Base-by-base conservation (phyloP, 2,797 vertebrate species). In the Lithobates pipiens region DNA sequence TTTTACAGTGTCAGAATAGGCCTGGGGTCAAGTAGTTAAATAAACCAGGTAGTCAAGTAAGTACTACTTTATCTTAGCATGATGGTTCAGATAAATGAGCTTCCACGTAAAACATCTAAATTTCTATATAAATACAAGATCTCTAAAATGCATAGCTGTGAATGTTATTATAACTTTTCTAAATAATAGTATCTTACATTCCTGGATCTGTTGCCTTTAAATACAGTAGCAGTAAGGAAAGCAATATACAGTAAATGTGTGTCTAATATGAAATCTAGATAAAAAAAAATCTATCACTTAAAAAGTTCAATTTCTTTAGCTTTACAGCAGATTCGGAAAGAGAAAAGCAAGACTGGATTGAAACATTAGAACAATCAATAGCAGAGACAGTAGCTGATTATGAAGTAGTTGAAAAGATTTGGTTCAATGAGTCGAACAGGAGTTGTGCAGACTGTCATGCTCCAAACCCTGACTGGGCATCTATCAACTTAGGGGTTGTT, bases 351-450 rank as follows among this genome's bases (percentile, higher is more conserved):
- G 96, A 97, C 90, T 99, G 98, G 98, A 96, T 97, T 91, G 97
- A 98, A 94, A 96, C 95, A 79, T 93, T 99, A 89, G 96, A 97
- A 89, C 97, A 99, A 93, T 97, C 97, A 10, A 98, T 99, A 77
- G 96, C 96, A 11, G 97, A 99, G 93, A 97, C 97, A 44, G 95
- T 99, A 87, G 99, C 96, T 89, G 97, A 99, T 96, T 99, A 99
- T 82, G 98, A 99, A 95, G 98, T 99, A 92, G 97, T 97, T 8
- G 97, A 99, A 94, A 99, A 99, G 96, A 97, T 99, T 93, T 99
- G 98, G 98, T 97, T 97, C 95, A 99, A 98, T 90, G 94, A 97
- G 88, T 96, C 97, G 88, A 99, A 99, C 93, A 92, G 95, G 92
- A 96, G 89, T 93, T 99, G 98, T 29, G 98, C 97, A 10, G 98